These are phyloP conservation scores for Balearica regulorum DNA, from an alignment of 2,797 vertebrate genomes.

Conservation along the genomic window DNA sequence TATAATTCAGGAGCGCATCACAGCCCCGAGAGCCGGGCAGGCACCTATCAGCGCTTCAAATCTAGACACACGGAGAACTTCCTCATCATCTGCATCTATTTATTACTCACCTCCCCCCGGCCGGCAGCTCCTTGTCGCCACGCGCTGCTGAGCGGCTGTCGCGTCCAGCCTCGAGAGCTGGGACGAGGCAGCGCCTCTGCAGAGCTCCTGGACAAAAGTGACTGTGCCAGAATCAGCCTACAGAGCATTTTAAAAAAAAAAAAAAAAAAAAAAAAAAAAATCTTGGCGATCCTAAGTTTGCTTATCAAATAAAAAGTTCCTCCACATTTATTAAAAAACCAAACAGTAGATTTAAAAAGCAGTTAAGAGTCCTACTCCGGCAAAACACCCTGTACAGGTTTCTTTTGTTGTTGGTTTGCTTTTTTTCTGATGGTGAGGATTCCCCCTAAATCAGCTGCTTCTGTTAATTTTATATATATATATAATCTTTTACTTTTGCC, in stretches of 20 bases:
- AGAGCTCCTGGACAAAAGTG: conserved; percentile 21
- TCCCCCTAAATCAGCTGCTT: conserved; percentile 42
- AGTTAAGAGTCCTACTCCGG: conserved; percentile 45
- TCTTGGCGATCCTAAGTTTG: neutral
- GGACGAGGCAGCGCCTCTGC: neutral
- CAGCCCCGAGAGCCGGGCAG: conserved; percentile 7
- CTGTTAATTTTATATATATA: neutral
- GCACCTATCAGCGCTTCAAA: conserved; percentile 4
- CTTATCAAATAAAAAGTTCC: conserved; percentile 60
- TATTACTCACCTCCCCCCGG: neutral
- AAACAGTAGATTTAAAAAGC: conserved; percentile 61
- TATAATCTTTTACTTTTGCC: conserved; percentile 22
- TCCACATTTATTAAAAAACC: conserved; percentile 65
- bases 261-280: neutral
- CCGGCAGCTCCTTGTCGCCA: neutral
- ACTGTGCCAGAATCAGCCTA: conserved; percentile 32
- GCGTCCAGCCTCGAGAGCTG: neutral
- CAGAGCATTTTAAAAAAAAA: neutral
- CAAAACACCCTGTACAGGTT: conserved; percentile 39
- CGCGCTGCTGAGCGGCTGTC: neutral
- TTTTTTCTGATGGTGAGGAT: neutral
- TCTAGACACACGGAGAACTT: neutral
- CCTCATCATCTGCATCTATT: neutral
- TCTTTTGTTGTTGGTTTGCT: neutral
- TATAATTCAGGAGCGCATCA: conserved; percentile 12